These are phyloP conservation scores for Drosophila mimetica DNA, from an alignment of 2,888 invertebrate genomes.

Conservation along the genomic window DNA sequence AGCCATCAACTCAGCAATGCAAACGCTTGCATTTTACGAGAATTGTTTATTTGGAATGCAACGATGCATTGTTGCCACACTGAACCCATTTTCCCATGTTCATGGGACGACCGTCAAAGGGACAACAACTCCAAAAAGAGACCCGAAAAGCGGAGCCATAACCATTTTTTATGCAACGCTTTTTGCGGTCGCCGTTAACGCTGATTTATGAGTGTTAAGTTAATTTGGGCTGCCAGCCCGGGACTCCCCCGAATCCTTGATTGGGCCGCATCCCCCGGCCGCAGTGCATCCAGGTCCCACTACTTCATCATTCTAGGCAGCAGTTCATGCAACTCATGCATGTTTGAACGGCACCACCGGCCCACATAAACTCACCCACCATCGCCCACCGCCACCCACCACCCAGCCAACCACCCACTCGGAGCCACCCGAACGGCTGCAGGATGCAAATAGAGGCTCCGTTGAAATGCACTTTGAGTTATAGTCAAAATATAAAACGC, in stretches of 20 bases:
- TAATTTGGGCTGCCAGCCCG: slow-evolving; percentile 68
- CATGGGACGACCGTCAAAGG: slow-evolving; percentile 28
- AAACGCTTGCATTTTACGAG: slow-evolving; percentile 64
- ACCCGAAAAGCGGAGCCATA: slow-evolving; percentile 47
- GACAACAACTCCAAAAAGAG: slow-evolving; percentile 38
- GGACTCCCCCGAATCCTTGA: slow-evolving; percentile 12
- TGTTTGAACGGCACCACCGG: slow-evolving; percentile 40
- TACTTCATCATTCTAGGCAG: slow-evolving; percentile 49
- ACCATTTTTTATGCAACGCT: slow-evolving; percentile 74
- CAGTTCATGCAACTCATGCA: slow-evolving; percentile 52
- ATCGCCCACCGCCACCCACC: background rate
- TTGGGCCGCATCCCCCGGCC: slow-evolving; percentile 26
- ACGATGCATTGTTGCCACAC: slow-evolving; percentile 37
- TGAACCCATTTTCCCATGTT: slow-evolving; percentile 17
- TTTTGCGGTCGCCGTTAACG: slow-evolving; percentile 73
- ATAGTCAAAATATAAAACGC: slow-evolving; percentile 63
- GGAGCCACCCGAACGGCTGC: slow-evolving; percentile 4
- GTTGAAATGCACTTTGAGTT: slow-evolving; percentile 55
- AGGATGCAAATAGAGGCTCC: slow-evolving; percentile 36
- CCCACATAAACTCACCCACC: slow-evolving; percentile 4
- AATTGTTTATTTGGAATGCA: slow-evolving; percentile 64
- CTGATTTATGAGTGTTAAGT: slow-evolving; percentile 78
- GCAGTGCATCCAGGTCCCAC: slow-evolving; percentile 8
- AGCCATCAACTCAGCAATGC: slow-evolving; percentile 66
- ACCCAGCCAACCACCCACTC: slow-evolving; percentile 1